Conservation (phyloP, 2,888 invertebrate genomes). For the Antheraea assamensis region DNA sequence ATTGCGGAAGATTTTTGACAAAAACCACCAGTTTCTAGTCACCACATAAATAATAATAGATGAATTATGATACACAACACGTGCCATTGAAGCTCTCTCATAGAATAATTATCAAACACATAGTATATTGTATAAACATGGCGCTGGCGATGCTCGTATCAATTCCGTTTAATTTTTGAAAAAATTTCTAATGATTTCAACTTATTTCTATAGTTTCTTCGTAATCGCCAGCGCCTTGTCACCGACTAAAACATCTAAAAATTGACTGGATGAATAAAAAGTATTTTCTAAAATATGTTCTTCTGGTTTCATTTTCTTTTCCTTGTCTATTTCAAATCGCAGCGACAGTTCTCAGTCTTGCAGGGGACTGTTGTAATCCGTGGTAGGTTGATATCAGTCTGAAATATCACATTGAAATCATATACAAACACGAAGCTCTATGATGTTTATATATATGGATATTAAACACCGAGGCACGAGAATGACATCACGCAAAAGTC, state of each 20-base stretch:
- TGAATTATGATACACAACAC: constrained; percentile 41
- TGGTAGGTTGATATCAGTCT: constrained; percentile 44
- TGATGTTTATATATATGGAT: too few relatives aligned
- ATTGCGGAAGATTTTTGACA: constrained; percentile 43
- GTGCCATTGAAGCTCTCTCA: constrained; percentile 69
- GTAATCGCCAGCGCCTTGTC: not conserved
- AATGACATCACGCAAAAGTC: too few relatives aligned
- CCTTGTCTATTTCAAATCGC: constrained; percentile 37
- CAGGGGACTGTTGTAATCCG: constrained; percentile 43
- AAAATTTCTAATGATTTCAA: constrained; percentile 7
- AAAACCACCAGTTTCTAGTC: constrained; percentile 65
- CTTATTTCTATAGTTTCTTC: not conserved
- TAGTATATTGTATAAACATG: not conserved
- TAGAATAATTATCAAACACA: constrained; percentile 27
- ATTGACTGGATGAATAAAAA: constrained; percentile 46
- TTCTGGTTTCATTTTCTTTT: constrained; percentile 51
- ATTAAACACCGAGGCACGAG: too few relatives aligned
- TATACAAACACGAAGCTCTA: too few relatives aligned
- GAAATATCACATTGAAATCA: constrained; percentile 23
- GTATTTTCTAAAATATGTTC: constrained; percentile 46
- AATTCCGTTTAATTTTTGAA: not conserved
- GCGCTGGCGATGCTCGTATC: not conserved
- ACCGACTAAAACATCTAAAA: constrained; percentile 41
- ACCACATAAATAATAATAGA: constrained; percentile 27
- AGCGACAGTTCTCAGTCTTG: constrained; percentile 39